phyloP scores from a whole-genome alignment of 2,113 vertebrate species.

The Emydura subglobosa region DNA sequence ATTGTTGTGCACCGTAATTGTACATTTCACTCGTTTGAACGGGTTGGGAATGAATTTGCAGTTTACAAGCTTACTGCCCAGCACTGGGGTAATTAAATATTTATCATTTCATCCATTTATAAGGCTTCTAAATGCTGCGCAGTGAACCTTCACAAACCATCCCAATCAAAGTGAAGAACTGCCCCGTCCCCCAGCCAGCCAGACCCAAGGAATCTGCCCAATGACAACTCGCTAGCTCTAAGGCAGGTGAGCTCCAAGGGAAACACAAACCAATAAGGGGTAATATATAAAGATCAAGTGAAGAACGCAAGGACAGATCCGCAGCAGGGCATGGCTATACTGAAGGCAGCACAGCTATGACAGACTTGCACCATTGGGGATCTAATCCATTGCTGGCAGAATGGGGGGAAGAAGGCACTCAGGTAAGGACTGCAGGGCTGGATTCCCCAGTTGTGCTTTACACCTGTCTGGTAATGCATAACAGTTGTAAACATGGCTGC shows the following conservation, averaged over 20 bases:
- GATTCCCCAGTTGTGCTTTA: neutral
- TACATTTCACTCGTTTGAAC: neutral
- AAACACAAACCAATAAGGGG: too few relatives aligned
- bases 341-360: too few relatives aligned
- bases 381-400: neutral
- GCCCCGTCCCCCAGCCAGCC: neutral
- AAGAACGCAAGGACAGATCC: neutral
- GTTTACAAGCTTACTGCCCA: neutral
- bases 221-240: neutral
- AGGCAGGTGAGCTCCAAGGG: neutral
- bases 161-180: neutral
- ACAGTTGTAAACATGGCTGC: neutral
- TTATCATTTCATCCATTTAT: neutral
- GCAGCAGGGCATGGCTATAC: too few relatives aligned
- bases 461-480: fast-evolving
- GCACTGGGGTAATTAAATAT: neutral
- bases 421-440: neutral
- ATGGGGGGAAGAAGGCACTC: neutral
- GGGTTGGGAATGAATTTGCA: neutral
- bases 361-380: neutral
- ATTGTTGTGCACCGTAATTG: neutral
- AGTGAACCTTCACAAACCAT: neutral
- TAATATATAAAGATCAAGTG: neutral
- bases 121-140: neutral
- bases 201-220: neutral